Base-by-base conservation (phyloP, 2,113 vertebrate genomes). In the Sylvietta virens region DNA sequence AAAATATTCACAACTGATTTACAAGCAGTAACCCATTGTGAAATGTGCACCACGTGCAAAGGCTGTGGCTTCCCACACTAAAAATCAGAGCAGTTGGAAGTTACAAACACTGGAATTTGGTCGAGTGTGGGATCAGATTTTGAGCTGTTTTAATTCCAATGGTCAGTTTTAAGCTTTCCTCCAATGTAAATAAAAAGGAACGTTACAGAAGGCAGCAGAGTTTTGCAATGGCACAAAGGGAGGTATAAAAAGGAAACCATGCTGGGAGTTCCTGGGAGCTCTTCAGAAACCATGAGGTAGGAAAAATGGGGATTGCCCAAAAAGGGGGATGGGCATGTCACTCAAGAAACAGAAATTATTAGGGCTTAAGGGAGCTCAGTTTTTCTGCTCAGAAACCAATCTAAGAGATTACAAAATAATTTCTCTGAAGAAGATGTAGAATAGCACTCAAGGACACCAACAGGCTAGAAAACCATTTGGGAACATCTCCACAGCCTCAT, bases 81-180 rank as follows among this genome's bases (percentile, higher is more conserved):
- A 48, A 81, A 81, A 57, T 13, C 14, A 56, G 18, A 87, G 60
- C 44, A 60, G 40, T 0, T 72, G 42, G 14, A 78, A 85, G 47
- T 45, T 26, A 39, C 7, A 86, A 58, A 67, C 57, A n/a, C 15
- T 9, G 26, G 79, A 42, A 58, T 65, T 37, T 61, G n/a, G 40
- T 35, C 0, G 0, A 54, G 4, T 26, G 28, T 1, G 4, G 33
- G 53, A 79, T 51, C 15, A 47, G 4, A 47, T 61, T 90, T 51
- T 45, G n/a, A 56, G 13, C 22, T 73, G 39, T 35, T 85, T 81
- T 61, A 44, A 57, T 78, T 40, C 8, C 37, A 54, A 2, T 5
- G 10, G 11, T 61, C n/a, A 47, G 0, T 70, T 73, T 50, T 48
- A 69, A 64, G 37, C 26, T 80, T 51, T 60, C 7, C 37, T 60